Evolutionary conservation across 2,113 vertebrate genomes (phyloP).

Genomic region (Xenopus borealis): DNA sequence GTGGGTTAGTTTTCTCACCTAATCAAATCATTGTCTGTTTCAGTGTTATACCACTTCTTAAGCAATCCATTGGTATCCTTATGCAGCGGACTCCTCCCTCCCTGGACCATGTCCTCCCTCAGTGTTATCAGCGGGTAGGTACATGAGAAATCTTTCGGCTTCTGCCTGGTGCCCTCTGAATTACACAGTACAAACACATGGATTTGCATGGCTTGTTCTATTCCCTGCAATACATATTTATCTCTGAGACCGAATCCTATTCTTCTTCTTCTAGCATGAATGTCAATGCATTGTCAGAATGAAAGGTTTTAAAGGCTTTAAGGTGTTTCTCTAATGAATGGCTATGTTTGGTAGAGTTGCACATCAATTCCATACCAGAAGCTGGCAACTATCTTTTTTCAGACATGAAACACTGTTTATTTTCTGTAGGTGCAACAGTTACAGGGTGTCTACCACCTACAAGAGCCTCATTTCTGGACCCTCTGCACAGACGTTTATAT

Average conservation of each 20-base stretch:
- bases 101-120: conserved; percentile 81
- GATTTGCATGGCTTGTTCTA: too few species aligned
- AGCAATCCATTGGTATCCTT: conserved; percentile 90
- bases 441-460: conserved; percentile 92
- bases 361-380: too few species aligned
- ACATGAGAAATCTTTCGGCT: conserved; percentile 8
- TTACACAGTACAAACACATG: too few species aligned
- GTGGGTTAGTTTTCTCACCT: neutral
- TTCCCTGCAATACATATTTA: too few species aligned
- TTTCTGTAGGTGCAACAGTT: conserved; percentile 88
- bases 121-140: conserved; percentile 94
- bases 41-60: conserved; percentile 92
- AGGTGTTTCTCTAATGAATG: too few species aligned
- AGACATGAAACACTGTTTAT: neutral
- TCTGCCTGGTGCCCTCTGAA: too few species aligned
- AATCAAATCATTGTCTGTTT: conserved; percentile 39
- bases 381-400: too few species aligned
- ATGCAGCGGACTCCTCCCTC: conserved; percentile 93
- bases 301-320: too few species aligned
- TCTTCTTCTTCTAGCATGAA: too few species aligned
- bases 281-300: too few species aligned
- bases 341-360: too few species aligned
- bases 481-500: conserved; percentile 93
- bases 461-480: conserved; percentile 98
- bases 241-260: too few species aligned